A percentile compares a stretch with the other conserved stretches of the same genome.
These are phyloP conservation scores for Flexamia atlantica DNA, from an alignment of 2,888 invertebrate genomes.

Conservation along the genomic window DNA sequence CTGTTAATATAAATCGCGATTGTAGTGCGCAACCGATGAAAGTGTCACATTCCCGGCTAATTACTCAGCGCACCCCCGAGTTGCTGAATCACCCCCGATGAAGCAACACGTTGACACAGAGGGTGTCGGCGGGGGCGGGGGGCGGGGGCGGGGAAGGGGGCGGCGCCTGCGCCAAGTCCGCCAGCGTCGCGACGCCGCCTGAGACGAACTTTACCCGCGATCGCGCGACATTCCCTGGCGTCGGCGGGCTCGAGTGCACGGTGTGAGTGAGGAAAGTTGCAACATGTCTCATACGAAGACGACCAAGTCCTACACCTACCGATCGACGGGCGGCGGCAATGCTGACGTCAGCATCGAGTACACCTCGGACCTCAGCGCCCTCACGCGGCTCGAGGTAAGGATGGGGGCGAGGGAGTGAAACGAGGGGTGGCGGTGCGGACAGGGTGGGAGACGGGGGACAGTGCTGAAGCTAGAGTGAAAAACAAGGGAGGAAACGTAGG, in stretches of 20 bases:
- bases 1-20: too few species aligned
- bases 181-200: constrained; percentile 46
- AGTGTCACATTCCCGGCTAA: too few species aligned
- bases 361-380: constrained; percentile 94
- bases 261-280: constrained; percentile 53
- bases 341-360: constrained; percentile 97
- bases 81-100: not conserved
- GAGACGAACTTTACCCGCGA: constrained; percentile 62
- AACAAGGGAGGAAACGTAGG: too few species aligned
- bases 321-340: constrained; percentile 86
- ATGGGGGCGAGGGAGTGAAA: constrained; percentile 77
- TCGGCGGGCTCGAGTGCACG: constrained; percentile 54
- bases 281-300: constrained; percentile 81
- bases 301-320: constrained; percentile 93
- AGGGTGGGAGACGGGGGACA: not conserved
- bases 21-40: too few species aligned
- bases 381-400: constrained; percentile 97
- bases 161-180: constrained; percentile 35
- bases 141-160: constrained; percentile 38
- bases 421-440: not conserved
- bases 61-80: not conserved
- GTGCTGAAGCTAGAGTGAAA: not conserved
- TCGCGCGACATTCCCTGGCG: constrained; percentile 56
- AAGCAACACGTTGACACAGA: constrained; percentile 17
- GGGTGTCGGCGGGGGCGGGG: constrained; percentile 10